Evolutionary conservation across 2,888 invertebrate genomes (phyloP).

Genomic region (Listrodromus nycthemerus): DNA sequence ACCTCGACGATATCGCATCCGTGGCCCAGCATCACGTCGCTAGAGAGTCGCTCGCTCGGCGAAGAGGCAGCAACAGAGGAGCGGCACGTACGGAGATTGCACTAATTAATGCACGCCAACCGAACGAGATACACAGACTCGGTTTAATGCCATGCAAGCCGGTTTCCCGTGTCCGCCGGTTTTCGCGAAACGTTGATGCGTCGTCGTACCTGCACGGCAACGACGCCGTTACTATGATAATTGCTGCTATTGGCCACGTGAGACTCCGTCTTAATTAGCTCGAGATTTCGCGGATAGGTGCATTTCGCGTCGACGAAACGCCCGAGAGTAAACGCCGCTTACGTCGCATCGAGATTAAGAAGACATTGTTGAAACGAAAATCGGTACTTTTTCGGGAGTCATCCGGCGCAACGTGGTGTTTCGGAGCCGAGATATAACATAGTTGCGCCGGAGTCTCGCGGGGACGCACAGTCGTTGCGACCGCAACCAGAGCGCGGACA

Average conservation of each 20-base stretch:
- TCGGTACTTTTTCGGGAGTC: conserved; percentile 1
- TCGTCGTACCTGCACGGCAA: conserved; percentile 69
- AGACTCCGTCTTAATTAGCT: conserved; percentile 78
- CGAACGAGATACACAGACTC: conserved; percentile 42
- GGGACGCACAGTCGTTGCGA: conserved; percentile 67
- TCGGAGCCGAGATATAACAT: conserved; percentile 2
- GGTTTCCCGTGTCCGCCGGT: conserved; percentile 37
- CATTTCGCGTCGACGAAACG: conserved; percentile 46
- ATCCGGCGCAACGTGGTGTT: background rate
- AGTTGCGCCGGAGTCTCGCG: background rate
- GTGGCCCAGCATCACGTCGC: conserved; percentile 44
- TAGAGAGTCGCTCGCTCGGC: conserved; percentile 62
- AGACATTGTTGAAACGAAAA: background rate
- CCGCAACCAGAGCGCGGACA: conserved; percentile 74
- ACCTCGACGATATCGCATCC: conserved; percentile 66
- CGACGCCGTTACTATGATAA: conserved; percentile 79
- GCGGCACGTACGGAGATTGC: conserved; percentile 80
- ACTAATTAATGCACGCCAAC: conserved; percentile 79
- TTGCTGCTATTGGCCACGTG: conserved; percentile 76
- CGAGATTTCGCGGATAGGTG: conserved; percentile 17
- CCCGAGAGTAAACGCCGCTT: background rate
- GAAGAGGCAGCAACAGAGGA: conserved; percentile 27
- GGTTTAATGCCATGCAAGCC: conserved; percentile 19
- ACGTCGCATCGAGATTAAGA: background rate
- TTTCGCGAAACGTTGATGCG: conserved; percentile 72